Percentiles rank a stretch among this genome's conserved stretches.
Evolutionary conservation across 2,888 invertebrate species (phyloP).

Genomic region (Galerucella calmariensis): DNA sequence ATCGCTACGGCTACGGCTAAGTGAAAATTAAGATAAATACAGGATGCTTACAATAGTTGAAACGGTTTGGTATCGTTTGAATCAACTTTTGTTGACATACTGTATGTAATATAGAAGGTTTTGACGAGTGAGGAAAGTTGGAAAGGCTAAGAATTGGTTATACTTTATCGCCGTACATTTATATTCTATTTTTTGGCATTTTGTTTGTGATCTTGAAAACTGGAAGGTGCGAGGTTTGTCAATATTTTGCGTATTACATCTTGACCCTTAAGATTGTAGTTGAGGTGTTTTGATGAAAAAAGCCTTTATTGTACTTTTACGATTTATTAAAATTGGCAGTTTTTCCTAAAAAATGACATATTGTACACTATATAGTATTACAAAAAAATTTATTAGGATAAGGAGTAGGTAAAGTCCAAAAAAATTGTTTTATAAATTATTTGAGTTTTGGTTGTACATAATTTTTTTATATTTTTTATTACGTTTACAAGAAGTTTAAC

Average conservation of each 20-base stretch:
- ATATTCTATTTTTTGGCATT: too few species aligned
- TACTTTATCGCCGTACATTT: too few species aligned
- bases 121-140: not conserved
- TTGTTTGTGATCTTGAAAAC: too few species aligned
- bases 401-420: not conserved
- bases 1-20: not conserved
- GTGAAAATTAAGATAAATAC: not conserved
- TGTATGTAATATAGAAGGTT: not conserved
- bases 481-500: constrained; percentile 12
- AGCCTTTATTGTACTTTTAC: not conserved
- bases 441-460: constrained; percentile 19
- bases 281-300: too few species aligned
- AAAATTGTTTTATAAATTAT: constrained; percentile 9
- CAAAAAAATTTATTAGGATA: not conserved
- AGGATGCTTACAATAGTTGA: not conserved
- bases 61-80: too few species aligned
- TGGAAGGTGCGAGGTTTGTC: too few species aligned
- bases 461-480: constrained; percentile 29
- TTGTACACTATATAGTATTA: not conserved
- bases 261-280: too few species aligned
- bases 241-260: too few species aligned
- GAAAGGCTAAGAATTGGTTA: too few species aligned
- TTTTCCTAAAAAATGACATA: not conserved
- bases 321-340: not conserved
- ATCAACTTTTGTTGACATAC: not conserved